Percentiles rank a stretch among this genome's conserved stretches.
phyloP scores from a whole-genome alignment of 2,113 vertebrate genomes.

The Girardinichthys multiradiatus region DNA sequence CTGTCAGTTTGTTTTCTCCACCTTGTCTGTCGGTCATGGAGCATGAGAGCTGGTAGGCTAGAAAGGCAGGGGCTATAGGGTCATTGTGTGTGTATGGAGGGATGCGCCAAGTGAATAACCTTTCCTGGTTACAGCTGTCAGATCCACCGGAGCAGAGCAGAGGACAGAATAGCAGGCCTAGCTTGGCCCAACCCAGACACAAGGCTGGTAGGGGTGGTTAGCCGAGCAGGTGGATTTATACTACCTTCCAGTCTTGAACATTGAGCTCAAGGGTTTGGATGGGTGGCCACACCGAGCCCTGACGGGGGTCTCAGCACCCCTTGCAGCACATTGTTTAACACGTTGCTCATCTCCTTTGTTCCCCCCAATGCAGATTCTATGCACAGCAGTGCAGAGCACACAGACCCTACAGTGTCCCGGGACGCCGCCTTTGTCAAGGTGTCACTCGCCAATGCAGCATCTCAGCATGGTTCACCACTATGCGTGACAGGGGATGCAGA shows the following conservation, averaged over 20 bases:
- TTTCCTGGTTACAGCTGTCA: slow-evolving; percentile 76
- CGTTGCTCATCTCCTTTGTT: slow-evolving; percentile 77
- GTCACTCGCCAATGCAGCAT: slow-evolving; percentile 76
- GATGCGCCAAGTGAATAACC: slow-evolving; percentile 72
- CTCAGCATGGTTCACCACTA: slow-evolving; percentile 78
- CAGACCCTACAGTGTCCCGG: slow-evolving; percentile 61
- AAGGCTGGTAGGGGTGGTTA: slow-evolving; percentile 45
- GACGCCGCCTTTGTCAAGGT: slow-evolving; percentile 80
- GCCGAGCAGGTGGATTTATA: slow-evolving; percentile 33
- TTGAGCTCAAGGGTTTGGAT: slow-evolving; percentile 68
- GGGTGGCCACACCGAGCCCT: slow-evolving; percentile 80
- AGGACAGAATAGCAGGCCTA: slow-evolving; percentile 59
- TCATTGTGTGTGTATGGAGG: slow-evolving; percentile 68
- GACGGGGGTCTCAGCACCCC: slow-evolving; percentile 74
- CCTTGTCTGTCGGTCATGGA: slow-evolving; percentile 66
- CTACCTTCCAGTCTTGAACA: slow-evolving; percentile 37
- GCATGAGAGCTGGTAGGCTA: slow-evolving; percentile 54
- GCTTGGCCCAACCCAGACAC: slow-evolving; percentile 47
- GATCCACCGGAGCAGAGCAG: slow-evolving; percentile 65
- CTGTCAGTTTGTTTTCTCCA: slow-evolving; percentile 74
- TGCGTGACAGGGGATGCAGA: slow-evolving; percentile 82
- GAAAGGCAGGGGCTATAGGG: slow-evolving; percentile 62
- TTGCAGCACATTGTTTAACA: slow-evolving; percentile 75
- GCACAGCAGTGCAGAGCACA: slow-evolving; percentile 78
- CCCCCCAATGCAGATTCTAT: slow-evolving; percentile 80